These are phyloP conservation scores for Cetonia aurata DNA, from an alignment of 2,888 invertebrate species.

Conservation along the genomic window DNA sequence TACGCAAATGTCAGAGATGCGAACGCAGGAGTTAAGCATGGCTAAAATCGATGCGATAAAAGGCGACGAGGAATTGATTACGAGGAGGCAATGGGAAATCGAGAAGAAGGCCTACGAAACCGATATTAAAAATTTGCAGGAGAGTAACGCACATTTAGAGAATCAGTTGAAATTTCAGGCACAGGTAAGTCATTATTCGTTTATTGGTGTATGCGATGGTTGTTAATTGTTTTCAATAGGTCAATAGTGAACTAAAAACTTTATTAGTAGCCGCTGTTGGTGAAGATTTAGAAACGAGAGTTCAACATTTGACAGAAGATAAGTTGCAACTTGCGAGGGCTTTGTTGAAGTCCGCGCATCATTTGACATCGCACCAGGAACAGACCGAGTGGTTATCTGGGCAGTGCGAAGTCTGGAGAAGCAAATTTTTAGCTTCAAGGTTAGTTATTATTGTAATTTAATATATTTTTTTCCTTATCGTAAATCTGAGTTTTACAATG, in stretches of 20 bases:
- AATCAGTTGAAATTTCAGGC: slow-evolving; percentile 89
- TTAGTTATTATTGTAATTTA: slow-evolving; percentile 57
- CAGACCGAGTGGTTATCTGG: slow-evolving; percentile 94
- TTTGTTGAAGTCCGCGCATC: slow-evolving; percentile 86
- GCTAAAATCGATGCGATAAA: slow-evolving; percentile 64
- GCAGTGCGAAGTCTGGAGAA: slow-evolving; percentile 96
- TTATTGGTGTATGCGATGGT: slow-evolving; percentile 17
- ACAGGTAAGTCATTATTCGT: slow-evolving; percentile 66
- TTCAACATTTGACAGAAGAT: slow-evolving; percentile 92
- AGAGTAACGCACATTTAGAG: slow-evolving; percentile 79
- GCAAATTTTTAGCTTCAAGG: slow-evolving; percentile 96
- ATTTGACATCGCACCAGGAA: slow-evolving; percentile 90
- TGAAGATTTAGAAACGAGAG: slow-evolving; percentile 90
- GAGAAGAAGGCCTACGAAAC: slow-evolving; percentile 71
- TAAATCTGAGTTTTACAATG: too few species aligned
- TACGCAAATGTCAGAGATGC: slow-evolving; percentile 78
- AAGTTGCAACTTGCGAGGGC: slow-evolving; percentile 90
- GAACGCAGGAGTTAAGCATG: slow-evolving; percentile 73
- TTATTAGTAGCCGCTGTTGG: slow-evolving; percentile 95
- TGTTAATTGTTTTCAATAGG: slow-evolving; percentile 66
- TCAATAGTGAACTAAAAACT: slow-evolving; percentile 93
- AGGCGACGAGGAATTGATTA: slow-evolving; percentile 63
- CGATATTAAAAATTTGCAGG: slow-evolving; percentile 74
- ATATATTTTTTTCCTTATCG: too few species aligned
- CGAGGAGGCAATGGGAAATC: slow-evolving; percentile 63